phyloP scores from a whole-genome alignment of 2,113 vertebrate species.

The Arenaria interpres region DNA sequence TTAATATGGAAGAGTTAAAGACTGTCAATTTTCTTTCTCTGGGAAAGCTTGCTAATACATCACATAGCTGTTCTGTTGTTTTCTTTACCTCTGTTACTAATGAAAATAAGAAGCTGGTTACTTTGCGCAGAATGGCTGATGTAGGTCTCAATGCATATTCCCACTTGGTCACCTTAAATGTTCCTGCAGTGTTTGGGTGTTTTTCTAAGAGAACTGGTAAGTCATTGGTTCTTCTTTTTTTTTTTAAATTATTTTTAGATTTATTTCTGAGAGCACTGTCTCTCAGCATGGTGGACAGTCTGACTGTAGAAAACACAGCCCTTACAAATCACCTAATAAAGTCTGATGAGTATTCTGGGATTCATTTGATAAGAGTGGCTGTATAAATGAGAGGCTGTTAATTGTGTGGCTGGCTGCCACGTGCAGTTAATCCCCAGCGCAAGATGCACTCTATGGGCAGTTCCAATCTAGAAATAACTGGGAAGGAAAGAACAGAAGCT shows the following conservation, averaged over 20 bases:
- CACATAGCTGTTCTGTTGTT: not conserved
- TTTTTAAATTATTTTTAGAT: not conserved
- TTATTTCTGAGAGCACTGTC: not conserved
- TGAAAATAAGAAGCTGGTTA: not conserved
- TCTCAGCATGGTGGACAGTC: not conserved
- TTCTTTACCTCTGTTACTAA: not conserved
- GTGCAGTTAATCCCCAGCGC: not conserved
- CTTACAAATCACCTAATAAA: slow-evolving; percentile 9
- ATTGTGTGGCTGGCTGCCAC: slow-evolving; percentile 7
- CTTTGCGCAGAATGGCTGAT: not conserved
- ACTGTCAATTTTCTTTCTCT: not conserved
- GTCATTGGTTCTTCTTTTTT: not conserved
- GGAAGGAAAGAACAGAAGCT: not conserved
- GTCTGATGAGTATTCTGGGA: not conserved
- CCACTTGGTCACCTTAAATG: not conserved
- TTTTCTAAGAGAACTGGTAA: not conserved
- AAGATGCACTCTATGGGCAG: not conserved
- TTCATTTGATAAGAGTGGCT: not conserved
- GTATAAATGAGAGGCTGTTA: slow-evolving; percentile 12
- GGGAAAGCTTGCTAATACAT: not conserved
- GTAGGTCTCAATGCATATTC: not conserved
- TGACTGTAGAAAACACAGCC: not conserved
- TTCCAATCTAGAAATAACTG: not conserved
- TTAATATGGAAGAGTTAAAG: not conserved
- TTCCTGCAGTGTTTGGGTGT: not conserved